Evolutionary conservation across 2,113 vertebrate genomes (phyloP).

Genomic region (Strigops habroptila): DNA sequence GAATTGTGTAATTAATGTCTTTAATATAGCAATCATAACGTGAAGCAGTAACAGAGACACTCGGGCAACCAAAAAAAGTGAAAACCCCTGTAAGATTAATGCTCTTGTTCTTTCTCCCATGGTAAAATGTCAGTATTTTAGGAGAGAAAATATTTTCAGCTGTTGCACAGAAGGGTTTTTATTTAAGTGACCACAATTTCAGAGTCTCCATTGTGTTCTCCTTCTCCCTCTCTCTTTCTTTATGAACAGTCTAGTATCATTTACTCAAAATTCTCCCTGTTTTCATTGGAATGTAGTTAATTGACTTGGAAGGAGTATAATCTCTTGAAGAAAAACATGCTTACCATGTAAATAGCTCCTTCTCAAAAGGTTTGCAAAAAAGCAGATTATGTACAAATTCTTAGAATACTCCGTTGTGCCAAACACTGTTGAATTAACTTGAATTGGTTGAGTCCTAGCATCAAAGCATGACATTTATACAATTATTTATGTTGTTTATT

Average conservation of each 20-base stretch:
- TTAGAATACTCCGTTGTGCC: conserved; percentile 41
- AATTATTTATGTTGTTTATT: conserved; percentile 52
- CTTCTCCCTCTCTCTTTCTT: conserved; percentile 34
- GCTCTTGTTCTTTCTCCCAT: neutral
- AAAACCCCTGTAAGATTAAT: conserved; percentile 33
- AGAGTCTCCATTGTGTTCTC: conserved; percentile 25
- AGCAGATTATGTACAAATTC: conserved; percentile 61
- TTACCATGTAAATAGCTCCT: conserved; percentile 59
- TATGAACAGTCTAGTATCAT: conserved; percentile 26
- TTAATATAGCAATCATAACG: neutral
- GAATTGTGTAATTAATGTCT: conserved; percentile 5
- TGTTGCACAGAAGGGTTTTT: conserved; percentile 25
- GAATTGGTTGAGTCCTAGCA: conserved; percentile 9
- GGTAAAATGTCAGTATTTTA: conserved; percentile 50
- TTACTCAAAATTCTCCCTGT: conserved; percentile 51
- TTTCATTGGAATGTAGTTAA: conserved; percentile 70
- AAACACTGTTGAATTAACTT: conserved; percentile 18
- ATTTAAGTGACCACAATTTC: conserved; percentile 52
- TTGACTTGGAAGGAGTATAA: conserved; percentile 67
- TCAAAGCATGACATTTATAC: conserved; percentile 2
- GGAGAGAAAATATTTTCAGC: conserved; percentile 33
- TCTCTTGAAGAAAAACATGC: conserved; percentile 69
- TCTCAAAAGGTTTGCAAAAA: conserved; percentile 57
- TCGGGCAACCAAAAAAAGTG: conserved; percentile 20
- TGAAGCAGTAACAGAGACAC: neutral